Evolutionary conservation across 2,888 invertebrate genomes (phyloP).

Genomic region (Drosophila koepferae): DNA sequence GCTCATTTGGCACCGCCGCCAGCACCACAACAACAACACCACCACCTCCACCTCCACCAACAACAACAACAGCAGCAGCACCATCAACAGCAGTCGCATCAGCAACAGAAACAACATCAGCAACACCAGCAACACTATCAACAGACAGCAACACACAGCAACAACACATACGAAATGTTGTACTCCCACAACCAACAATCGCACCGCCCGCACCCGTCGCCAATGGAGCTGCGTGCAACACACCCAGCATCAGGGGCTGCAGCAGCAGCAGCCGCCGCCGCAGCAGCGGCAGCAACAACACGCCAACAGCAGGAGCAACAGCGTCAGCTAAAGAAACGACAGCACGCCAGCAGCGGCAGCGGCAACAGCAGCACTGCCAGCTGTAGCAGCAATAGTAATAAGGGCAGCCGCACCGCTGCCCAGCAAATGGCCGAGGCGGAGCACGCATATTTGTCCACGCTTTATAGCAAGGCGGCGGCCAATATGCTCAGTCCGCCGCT

Average conservation of each 20-base stretch:
- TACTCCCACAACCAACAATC: constrained; percentile 83
- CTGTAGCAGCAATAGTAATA: constrained; percentile 39
- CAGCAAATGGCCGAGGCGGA: constrained; percentile 82
- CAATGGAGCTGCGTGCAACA: constrained; percentile 2
- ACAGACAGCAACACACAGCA: constrained; percentile 56
- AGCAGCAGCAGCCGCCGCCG: constrained; percentile 40
- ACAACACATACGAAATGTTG: constrained; percentile 83
- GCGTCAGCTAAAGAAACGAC: constrained; percentile 52
- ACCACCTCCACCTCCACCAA: constrained; percentile 51
- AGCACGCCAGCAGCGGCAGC: constrained; percentile 37
- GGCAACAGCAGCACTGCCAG: background rate
- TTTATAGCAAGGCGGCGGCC: constrained; percentile 81
- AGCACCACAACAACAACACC: constrained; percentile 54
- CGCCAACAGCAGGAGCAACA: constrained; percentile 50
- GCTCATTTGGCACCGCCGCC: constrained; percentile 64
- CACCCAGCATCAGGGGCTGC: constrained; percentile 28
- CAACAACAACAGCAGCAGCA: constrained; percentile 54
- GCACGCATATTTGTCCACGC: constrained; percentile 82
- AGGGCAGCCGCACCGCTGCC: constrained; percentile 51
- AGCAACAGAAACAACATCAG: constrained; percentile 27
- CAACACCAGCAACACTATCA: constrained; percentile 43
- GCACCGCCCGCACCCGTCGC: constrained; percentile 34
- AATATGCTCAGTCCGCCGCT: constrained; percentile 84
- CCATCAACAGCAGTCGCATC: constrained; percentile 24
- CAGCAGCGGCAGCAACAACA: constrained; percentile 41